Base-by-base conservation (phyloP, 2,888 invertebrate species). In the Amiota minor region DNA sequence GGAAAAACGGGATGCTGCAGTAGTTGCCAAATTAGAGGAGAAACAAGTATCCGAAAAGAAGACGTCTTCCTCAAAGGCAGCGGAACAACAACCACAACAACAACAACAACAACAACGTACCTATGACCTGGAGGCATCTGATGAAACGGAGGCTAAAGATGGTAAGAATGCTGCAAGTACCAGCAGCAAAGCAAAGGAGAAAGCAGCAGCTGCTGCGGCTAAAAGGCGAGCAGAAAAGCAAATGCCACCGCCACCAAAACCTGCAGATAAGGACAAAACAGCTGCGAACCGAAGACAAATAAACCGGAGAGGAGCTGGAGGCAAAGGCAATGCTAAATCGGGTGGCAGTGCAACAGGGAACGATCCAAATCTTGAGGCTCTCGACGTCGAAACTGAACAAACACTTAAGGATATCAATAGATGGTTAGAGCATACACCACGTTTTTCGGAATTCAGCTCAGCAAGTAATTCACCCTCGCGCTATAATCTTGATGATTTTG, bases 341-440 rank as follows among this genome's bases (percentile, higher is more conserved):
- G 18, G n/a, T 0, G 76, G 75, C 50, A 73, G 72, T 12, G 69
- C 79, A 53, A 14, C 67, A 14, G 78, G 73, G 49, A 83, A 92
- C 83, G 91, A 91, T 20, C 92, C 88, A 1, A 89, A 89, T 68
- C 91, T 93, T 80, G 94, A 94, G 85, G 94, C 94, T 3, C 89
- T 94, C 20, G 93, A 93, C 82, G 91, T 93, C 76, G 94, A 94
- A 11, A 94, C 94, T 0, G 94, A 94, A 83, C 90, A 90, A 73
- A 90, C 90, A 0, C 72, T 95, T 0, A 94, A 96, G 92, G 96
- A 96, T 87, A 96, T 96, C 59, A 96, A 95, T 87, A 95, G 96
- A 84, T 96, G 96, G 96, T 90, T 97, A 75, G 96, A 96, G 84
- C 96, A 96, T 81, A 94, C 96, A 0, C 96, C 96, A 0, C 93